Percentiles rank a stretch among this genome's conserved stretches.
Evolutionary conservation across 2,888 invertebrate species (phyloP).

Genomic region (Drosophila prolongata): DNA sequence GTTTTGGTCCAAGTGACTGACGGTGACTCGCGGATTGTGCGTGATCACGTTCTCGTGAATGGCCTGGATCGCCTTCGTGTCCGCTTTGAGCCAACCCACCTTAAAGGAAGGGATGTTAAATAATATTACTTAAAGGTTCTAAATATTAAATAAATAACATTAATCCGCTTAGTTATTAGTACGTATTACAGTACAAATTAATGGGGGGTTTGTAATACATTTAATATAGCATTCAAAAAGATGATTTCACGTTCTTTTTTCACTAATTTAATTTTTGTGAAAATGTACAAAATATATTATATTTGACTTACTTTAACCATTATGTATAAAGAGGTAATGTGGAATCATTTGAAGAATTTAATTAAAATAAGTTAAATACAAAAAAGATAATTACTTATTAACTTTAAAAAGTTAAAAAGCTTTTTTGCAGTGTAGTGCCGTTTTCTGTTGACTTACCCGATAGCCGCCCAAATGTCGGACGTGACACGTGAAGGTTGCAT

Average conservation of each 20-base stretch:
- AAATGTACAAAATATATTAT: too few relatives aligned
- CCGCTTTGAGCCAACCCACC: slow-evolving; percentile 97
- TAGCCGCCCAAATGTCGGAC: slow-evolving; percentile 95
- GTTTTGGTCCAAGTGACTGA: slow-evolving; percentile 93
- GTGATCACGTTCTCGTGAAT: slow-evolving; percentile 97
- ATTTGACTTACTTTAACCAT: too few relatives aligned
- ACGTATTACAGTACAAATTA: too few relatives aligned
- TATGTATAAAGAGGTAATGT: too few relatives aligned
- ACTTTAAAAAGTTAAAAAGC: too few relatives aligned
- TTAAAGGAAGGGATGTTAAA: slow-evolving; percentile 80
- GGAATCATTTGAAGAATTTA: too few relatives aligned
- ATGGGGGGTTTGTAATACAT: too few relatives aligned
- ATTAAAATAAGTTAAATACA: too few relatives aligned
- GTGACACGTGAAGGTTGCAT: slow-evolving; percentile 94
- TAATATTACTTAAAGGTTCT: neutral
- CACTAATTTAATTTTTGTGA: too few relatives aligned
- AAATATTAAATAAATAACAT: neutral
- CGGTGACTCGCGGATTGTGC: slow-evolving; percentile 94
- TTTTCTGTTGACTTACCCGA: slow-evolving; percentile 88
- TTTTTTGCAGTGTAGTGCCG: neutral
- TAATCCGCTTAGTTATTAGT: neutral
- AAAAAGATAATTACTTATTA: too few relatives aligned
- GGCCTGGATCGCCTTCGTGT: slow-evolving; percentile 96
- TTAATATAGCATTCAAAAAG: too few relatives aligned
- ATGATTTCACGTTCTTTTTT: too few relatives aligned